These are phyloP conservation scores for Neodon shergylaensis DNA, from an alignment of 2,113 vertebrate genomes.

Conservation along the genomic window DNA sequence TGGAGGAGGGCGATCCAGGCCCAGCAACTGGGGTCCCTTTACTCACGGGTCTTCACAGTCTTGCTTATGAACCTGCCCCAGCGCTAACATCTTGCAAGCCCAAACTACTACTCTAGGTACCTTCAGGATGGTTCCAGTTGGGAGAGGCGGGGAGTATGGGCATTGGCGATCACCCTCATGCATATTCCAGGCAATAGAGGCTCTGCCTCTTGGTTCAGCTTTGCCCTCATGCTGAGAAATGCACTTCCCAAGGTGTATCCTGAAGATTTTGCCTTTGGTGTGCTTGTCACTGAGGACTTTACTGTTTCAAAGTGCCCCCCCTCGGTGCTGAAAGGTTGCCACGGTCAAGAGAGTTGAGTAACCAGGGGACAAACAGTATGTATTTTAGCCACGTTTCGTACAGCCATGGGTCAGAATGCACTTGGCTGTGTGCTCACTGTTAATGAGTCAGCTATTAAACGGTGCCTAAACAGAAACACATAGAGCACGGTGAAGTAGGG, in stretches of 20 bases:
- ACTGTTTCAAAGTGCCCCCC: neutral
- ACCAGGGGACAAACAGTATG: neutral
- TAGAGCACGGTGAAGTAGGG: neutral
- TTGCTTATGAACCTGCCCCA: too few relatives aligned
- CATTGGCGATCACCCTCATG: neutral
- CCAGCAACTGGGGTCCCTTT: neutral
- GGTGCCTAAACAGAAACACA: slow-evolving; percentile 22
- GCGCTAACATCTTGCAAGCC: neutral
- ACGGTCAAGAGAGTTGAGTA: neutral
- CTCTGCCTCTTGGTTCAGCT: neutral
- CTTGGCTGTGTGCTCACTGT: neutral
- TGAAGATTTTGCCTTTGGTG: neutral
- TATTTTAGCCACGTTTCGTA: neutral
- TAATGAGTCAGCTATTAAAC: neutral
- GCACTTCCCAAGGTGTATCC: neutral
- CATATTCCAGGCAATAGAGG: neutral
- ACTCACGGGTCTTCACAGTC: neutral
- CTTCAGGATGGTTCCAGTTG: neutral
- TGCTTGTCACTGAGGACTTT: neutral
- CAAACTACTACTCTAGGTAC: neutral
- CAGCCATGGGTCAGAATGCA: neutral
- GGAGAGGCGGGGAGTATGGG: neutral
- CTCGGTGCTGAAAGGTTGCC: neutral
- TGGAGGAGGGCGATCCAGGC: neutral
- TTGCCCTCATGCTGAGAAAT: neutral